phyloP scores from a whole-genome alignment of 2,797 vertebrate genomes.

The Agapornis canus region DNA sequence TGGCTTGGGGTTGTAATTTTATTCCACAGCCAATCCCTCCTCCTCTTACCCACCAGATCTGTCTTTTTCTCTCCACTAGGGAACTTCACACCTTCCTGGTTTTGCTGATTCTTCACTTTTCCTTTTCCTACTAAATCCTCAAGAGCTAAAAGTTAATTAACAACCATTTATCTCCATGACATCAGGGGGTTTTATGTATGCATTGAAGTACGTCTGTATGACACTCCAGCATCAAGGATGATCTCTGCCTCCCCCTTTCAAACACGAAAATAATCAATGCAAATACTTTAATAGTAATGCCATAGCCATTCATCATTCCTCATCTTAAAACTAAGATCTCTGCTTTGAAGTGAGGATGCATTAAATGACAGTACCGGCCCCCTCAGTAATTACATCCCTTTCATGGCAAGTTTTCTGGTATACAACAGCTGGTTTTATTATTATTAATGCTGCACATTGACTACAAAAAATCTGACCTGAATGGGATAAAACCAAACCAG shows the following conservation, averaged over 20 bases:
- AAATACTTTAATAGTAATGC: constrained; percentile 56
- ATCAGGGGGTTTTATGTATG: background rate
- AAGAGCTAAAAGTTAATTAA: background rate
- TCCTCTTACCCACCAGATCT: background rate
- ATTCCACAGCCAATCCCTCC: background rate
- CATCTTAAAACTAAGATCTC: constrained; percentile 51
- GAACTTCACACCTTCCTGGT: background rate
- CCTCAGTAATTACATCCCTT: constrained; percentile 18
- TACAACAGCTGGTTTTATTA: constrained; percentile 57
- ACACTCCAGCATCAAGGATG: background rate
- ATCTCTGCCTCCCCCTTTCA: background rate
- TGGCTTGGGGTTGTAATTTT: background rate
- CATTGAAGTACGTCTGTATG: background rate
- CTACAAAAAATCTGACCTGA: constrained; percentile 46
- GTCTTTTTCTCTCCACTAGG: background rate
- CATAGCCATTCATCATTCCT: constrained; percentile 34
- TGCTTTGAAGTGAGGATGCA: constrained; percentile 34
- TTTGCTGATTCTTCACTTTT: background rate
- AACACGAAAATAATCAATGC: constrained; percentile 33
- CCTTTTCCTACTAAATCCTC: background rate
- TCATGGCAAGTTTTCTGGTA: constrained; percentile 1
- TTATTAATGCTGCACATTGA: constrained; percentile 28
- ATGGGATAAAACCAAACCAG: constrained; percentile 62
- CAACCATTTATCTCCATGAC: background rate
- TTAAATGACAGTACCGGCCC: constrained; percentile 32